Base-by-base conservation (phyloP, 2,113 vertebrate genomes). In the Bubo blakistoni region DNA sequence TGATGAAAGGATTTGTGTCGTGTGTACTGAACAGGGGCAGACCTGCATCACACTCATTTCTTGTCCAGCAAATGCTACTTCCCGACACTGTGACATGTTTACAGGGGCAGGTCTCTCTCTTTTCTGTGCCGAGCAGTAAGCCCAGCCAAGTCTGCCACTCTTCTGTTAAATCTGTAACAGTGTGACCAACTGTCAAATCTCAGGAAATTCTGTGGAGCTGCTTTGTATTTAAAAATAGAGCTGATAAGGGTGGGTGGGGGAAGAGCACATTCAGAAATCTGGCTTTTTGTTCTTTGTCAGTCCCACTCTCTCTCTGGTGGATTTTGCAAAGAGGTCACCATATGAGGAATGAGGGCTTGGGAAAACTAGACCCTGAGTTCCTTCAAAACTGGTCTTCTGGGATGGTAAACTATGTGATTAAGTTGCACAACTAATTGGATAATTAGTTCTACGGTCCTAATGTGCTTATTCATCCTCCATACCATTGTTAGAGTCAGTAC, bases 161-260 rank as follows among this genome's bases (percentile, higher is more conserved):
- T 78, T 58, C 46, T 92, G 57, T 83, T 80, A 86, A 47, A 93
- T 69, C 57, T 63, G 42, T 76, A 66, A 46, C 34, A 49, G 40
- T 16, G 44, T 57, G 58, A 85, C 61, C 12, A 16, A 87, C 82
- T 87, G 82, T 88, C 86, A 81, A n/a, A 91, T 82, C 73, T 86
- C 81, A 78, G 85, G 63, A 93, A 94, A 88, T 81, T 88, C 55
- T 84, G 40, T 2, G 32, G 34, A 91, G 86, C 63, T 66, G 71
- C 44, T 94, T 83, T 78, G 70, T 62, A 26, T 34, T 81, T 95
- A 95, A 95, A 94, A 96, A 95, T 87, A 97, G 92, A 91, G 66
- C 26, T 77, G 91, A 83, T 81, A 88, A 83, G 72, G 5, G 38
- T 46, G 89, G n/a, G 52, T 86, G 77, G 59, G 27, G 65, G 44